Evolutionary conservation across 1,140 invertebrate species (phyloP), one percentile per base, ranked within the genome.

Genomic region (Panulirus ornatus): DNA sequence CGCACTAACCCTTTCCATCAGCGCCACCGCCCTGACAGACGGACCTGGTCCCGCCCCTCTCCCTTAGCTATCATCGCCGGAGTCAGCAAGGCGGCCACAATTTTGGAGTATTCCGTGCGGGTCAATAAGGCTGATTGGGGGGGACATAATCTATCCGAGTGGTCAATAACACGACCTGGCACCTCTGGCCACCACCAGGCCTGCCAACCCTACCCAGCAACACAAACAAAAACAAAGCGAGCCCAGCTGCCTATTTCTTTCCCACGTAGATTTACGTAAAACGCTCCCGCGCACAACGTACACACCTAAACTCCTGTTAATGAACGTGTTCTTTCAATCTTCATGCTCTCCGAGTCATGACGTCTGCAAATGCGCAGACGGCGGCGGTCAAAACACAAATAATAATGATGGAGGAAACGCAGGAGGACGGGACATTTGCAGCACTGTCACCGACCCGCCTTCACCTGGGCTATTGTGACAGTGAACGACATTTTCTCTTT

Each of bases 61-160:
- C 44, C 44, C 44, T 47, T 11, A 47, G 44, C 44, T 47, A 47
- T 47, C 44, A 47, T 47, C 44, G 44, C 5, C 44, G 14, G 14
- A 47, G 44, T 47, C 44, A 47, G 44, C 44, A 47, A 47, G 44
- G 44, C 14, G 44, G 44, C 63, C 63, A 66, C 63, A 22, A 66
- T n/a, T 22, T 66, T 66, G 19, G 63, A 22, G 63, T 5, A n/a
- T 30, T 66, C 5, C 63, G 30, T 66, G 51, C 27, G 51, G 30
- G 78, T 81, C 78, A 81, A 54, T 81, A 81, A 14, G 78, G 44
- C 51, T 81, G 78, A 81, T 81, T 81, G 51, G 51, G 78, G 22
- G 34, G 30, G 40, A 75, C 44, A 81, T 81, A 81, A 81, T 81
- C 78, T 22, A 81, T 81, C 78, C 38, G 27, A 54, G 78, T 54